These are phyloP conservation scores for Coptotermes formosanus DNA, from an alignment of 1,140 invertebrate genomes.

Conservation along the genomic window DNA sequence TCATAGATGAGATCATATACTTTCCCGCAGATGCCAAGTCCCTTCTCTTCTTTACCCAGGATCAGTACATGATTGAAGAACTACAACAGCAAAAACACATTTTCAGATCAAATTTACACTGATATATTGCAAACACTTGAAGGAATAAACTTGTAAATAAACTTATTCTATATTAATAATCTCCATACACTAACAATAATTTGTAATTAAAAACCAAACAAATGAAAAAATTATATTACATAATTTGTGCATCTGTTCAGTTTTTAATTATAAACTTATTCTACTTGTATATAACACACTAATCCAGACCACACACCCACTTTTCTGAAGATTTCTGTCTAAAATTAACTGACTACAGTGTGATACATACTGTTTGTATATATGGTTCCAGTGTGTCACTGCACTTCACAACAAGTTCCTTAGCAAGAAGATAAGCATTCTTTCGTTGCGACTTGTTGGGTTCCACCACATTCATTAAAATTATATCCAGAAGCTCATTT, in stretches of 20 bases:
- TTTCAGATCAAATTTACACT: background rate
- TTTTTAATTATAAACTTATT: no score
- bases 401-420: conserved; percentile 88
- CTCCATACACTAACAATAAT: no score
- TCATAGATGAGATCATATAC: conserved; percentile 97
- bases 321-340: no score
- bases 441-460: conserved; percentile 90
- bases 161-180: no score
- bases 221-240: no score
- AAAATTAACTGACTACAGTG: background rate
- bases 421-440: conserved; percentile 86
- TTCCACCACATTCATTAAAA: conserved; percentile 93
- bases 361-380: conserved; percentile 78
- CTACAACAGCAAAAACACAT: conserved; percentile 53
- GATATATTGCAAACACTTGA: background rate
- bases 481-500: conserved; percentile 90
- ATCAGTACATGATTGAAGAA: conserved; percentile 95
- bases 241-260: no score
- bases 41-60: conserved; percentile 84
- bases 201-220: no score
- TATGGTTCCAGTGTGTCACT: conserved; percentile 90
- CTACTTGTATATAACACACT: no score
- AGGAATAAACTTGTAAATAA: background rate
- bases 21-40: conserved; percentile 75
- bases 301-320: no score